Base-by-base conservation (phyloP, 1,140 invertebrate genomes). In the Caerostris extrusa region DNA sequence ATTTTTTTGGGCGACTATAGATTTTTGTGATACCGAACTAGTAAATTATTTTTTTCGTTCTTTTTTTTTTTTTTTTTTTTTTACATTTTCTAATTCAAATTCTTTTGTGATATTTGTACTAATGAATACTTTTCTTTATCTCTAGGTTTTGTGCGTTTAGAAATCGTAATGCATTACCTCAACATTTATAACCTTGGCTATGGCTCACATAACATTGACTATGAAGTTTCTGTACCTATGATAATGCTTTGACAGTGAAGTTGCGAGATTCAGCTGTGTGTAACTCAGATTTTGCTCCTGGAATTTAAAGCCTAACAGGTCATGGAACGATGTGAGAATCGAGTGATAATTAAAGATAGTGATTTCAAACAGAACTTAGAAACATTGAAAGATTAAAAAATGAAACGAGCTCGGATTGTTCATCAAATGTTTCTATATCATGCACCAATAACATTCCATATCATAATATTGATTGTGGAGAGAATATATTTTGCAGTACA, bases 241-340 rank as follows among this genome's bases (percentile, higher is more conserved):
- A 88, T 55, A 34, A 61, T 19, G 86, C 14, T 17, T 7, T 17
- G 17, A 8, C 3, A 55, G 5, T 64, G 1, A 64, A 6, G 34
- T 50, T 34, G 55, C 56, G 50, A 64, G 50, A 17, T 60, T 88
- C 60, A 3, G 8, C 19, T 19, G 17, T 53, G 82, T 12, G 55
- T 12, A 56, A 61, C n/a, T 85, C 6, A 10, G 5, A 17, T 8
- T 86, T 57, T 81, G 50, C 14, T 77, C 34, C 64, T 55, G 8
- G 85, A 81, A 50, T 93, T 90, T 12, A n/a, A 67, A 85, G 81
- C 55, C 10, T 58, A 14, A 14, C 67, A 60, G 93, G 93, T 90
- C 93, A 94, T 94, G 93, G 93, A 94, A 94, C 50, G 77, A 69
- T 94, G 86, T 94, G 93, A 94, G 4, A 90, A 58, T 61, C 57